Percentiles rank a stretch among this genome's conserved stretches.
Evolutionary conservation across 2,113 vertebrate species (phyloP).

Genomic region (Chiloscyllium plagiosum): DNA sequence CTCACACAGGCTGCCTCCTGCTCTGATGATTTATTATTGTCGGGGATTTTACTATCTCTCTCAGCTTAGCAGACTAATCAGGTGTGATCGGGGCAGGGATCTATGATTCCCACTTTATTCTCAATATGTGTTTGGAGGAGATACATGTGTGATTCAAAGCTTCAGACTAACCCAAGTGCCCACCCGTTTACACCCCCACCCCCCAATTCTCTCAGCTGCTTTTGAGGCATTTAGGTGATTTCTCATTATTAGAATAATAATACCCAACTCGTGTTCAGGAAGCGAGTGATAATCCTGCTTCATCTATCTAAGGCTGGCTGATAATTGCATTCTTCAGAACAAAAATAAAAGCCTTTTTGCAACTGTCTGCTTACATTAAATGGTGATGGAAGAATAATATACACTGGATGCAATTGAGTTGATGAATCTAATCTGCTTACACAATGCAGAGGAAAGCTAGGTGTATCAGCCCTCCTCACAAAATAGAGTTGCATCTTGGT

Average conservation of each 20-base stretch:
- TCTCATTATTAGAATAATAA: slow-evolving; percentile 44
- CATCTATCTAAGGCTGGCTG: slow-evolving; percentile 47
- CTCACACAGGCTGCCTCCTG: slow-evolving; percentile 39
- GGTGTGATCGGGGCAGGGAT: slow-evolving; percentile 46
- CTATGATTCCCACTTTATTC: slow-evolving; percentile 45
- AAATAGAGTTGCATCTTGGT: neutral
- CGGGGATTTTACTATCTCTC: slow-evolving; percentile 40
- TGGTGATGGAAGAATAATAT: neutral
- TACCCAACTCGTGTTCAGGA: slow-evolving; percentile 42
- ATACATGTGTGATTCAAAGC: slow-evolving; percentile 36
- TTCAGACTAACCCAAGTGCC: slow-evolving; percentile 38
- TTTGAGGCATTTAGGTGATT: slow-evolving; percentile 47
- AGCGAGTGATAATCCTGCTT: slow-evolving; percentile 35
- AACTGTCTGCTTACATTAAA: slow-evolving; percentile 37
- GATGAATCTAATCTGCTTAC: slow-evolving; percentile 39
- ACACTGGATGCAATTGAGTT: neutral
- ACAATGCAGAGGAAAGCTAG: slow-evolving; percentile 20
- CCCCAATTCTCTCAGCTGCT: slow-evolving; percentile 26
- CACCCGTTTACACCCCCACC: no score
- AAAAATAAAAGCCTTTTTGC: slow-evolving; percentile 21
- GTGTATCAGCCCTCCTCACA: neutral
- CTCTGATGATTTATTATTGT: slow-evolving; percentile 43
- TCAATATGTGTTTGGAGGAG: slow-evolving; percentile 36
- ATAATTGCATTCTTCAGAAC: slow-evolving; percentile 45
- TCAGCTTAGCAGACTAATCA: slow-evolving; percentile 41